Conservation (phyloP, 1,140 invertebrate species). For the Pteromalus puparum region DNA sequence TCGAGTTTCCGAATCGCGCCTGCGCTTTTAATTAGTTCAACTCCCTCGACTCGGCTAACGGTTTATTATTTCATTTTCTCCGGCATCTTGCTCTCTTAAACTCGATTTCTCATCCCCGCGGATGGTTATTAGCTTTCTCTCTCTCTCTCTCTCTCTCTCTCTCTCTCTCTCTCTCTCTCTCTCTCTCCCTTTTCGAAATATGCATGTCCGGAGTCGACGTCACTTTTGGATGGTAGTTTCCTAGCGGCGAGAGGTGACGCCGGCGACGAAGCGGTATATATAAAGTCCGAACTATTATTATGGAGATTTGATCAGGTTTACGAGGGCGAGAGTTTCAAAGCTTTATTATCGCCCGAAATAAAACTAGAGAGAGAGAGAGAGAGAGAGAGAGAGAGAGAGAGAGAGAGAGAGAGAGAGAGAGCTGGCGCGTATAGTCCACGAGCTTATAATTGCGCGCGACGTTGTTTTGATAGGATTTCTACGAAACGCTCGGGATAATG, state of each 20-base stretch:
- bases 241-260: neutral
- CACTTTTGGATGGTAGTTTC: neutral
- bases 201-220: neutral
- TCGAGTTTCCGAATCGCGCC: conserved; percentile 38
- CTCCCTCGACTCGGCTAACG: neutral
- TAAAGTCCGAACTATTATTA: neutral
- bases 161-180: neutral
- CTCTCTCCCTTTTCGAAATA: neutral
- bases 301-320: conserved; percentile 12
- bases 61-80: conserved; percentile 43
- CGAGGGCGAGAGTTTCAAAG: neutral
- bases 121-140: conserved; percentile 22
- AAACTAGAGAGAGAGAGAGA: neutral
- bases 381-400: too few species aligned
- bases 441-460: neutral
- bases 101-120: conserved; percentile 32
- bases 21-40: conserved; percentile 46
- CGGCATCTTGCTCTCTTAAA: conserved; percentile 32
- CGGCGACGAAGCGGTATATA: neutral
- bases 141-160: neutral
- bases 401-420: too few species aligned
- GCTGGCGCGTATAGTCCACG: neutral
- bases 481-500: neutral
- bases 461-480: neutral
- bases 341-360: neutral